Evolutionary conservation across 2,888 invertebrate genomes (phyloP).

Genomic region (Lampropteryx suffumata): DNA sequence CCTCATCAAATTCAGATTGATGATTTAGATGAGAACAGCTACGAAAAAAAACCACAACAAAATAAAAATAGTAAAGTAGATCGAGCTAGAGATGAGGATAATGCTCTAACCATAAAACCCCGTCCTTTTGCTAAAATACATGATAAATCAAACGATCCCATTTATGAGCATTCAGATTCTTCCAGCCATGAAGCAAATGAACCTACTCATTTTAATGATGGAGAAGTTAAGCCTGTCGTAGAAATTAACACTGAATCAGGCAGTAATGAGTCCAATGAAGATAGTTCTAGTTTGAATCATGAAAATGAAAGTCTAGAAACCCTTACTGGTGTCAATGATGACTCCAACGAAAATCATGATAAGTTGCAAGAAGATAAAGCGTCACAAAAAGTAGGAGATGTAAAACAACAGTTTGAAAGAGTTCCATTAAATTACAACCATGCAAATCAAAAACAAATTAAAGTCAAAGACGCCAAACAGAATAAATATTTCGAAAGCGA

Average conservation of each 20-base stretch:
- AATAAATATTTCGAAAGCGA: slow-evolving; percentile 34
- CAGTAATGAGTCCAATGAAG: slow-evolving; percentile 47
- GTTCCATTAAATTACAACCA: slow-evolving; percentile 74
- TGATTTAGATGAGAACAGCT: slow-evolving; percentile 56
- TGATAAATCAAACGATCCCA: slow-evolving; percentile 29
- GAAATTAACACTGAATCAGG: slow-evolving; percentile 61
- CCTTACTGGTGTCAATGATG: slow-evolving; percentile 43
- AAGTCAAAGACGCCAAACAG: slow-evolving; percentile 21
- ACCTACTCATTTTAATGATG: slow-evolving; percentile 58
- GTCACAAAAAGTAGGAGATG: slow-evolving; percentile 43
- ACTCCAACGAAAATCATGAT: slow-evolving; percentile 39
- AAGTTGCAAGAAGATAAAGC: slow-evolving; percentile 38
- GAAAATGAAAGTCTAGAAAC: slow-evolving; percentile 51
- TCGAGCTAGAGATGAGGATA: slow-evolving; percentile 40
- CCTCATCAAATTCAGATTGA: slow-evolving; percentile 49
- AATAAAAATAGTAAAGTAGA: slow-evolving; percentile 53
- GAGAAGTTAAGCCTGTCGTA: slow-evolving; percentile 69
- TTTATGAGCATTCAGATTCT: slow-evolving; percentile 33
- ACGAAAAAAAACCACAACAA: slow-evolving; percentile 53
- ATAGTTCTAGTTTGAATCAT: slow-evolving; percentile 37
- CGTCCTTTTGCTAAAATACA: slow-evolving; percentile 20
- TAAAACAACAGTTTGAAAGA: slow-evolving; percentile 75
- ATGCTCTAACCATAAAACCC: slow-evolving; percentile 34
- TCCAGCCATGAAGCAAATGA: slow-evolving; percentile 38
- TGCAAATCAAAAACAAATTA: slow-evolving; percentile 39